These are phyloP conservation scores for Cheilosia soror DNA, from an alignment of 2,888 invertebrate genomes.

Conservation along the genomic window DNA sequence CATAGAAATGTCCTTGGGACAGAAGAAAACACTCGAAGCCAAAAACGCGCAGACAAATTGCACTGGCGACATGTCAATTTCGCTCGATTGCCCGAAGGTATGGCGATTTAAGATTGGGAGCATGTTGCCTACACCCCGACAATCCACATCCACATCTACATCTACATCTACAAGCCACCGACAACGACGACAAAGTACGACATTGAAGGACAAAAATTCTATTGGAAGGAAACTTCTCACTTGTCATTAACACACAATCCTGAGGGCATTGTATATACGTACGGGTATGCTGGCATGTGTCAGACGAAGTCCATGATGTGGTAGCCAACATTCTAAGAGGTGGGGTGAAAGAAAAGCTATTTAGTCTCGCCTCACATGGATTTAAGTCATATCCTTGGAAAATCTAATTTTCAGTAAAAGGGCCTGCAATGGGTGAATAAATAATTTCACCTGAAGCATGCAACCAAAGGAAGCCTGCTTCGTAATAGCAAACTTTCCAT, in stretches of 20 bases:
- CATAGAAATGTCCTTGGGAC: slow-evolving; percentile 22
- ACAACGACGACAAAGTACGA: background rate
- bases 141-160: background rate
- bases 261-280: slow-evolving; percentile 24
- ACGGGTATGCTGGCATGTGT: slow-evolving; percentile 25
- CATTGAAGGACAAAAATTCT: slow-evolving; percentile 35
- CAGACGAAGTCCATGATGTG: slow-evolving; percentile 38
- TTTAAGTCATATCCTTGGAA: background rate
- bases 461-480: slow-evolving; percentile 23
- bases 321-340: background rate
- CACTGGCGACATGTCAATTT: slow-evolving; percentile 75
- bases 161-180: too few species aligned
- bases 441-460: slow-evolving; percentile 56
- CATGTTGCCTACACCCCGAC: background rate
- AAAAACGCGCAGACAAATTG: slow-evolving; percentile 72
- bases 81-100: slow-evolving; percentile 58
- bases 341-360: slow-evolving; percentile 1
- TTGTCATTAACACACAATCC: slow-evolving; percentile 65
- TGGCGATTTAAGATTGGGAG: slow-evolving; percentile 33
- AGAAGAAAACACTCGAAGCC: slow-evolving; percentile 60
- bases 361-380: background rate
- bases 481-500: slow-evolving; percentile 30
- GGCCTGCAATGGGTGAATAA: slow-evolving; percentile 16
- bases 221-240: slow-evolving; percentile 53
- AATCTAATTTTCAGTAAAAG: slow-evolving; percentile 46